These are phyloP conservation scores for Drosophila orosa DNA, from an alignment of 1,140 invertebrate species.

Conservation along the genomic window DNA sequence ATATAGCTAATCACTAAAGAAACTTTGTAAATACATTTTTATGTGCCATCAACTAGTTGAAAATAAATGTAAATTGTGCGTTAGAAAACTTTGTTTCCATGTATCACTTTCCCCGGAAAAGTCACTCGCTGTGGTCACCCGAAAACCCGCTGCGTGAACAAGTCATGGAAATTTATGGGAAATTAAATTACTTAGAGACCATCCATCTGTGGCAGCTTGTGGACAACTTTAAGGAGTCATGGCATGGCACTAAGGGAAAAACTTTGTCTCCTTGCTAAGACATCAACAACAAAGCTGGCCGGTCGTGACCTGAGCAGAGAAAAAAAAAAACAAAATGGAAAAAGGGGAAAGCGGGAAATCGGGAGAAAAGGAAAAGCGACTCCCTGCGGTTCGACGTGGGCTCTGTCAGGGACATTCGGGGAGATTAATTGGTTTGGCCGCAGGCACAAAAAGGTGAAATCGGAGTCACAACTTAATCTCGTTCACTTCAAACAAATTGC, in stretches of 20 bases:
- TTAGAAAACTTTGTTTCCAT: slow-evolving; percentile 40
- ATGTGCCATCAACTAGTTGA: slow-evolving; percentile 51
- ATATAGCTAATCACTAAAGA: slow-evolving; percentile 28
- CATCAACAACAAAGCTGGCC: slow-evolving; percentile 21
- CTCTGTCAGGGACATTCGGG: slow-evolving; percentile 26
- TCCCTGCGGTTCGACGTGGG: slow-evolving; percentile 19
- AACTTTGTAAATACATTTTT: slow-evolving; percentile 57
- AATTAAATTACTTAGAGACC: slow-evolving; percentile 48
- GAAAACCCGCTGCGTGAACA: slow-evolving; percentile 10
- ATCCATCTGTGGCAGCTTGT: slow-evolving; percentile 11
- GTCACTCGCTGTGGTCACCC: not conserved
- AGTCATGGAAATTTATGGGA: slow-evolving; percentile 43
- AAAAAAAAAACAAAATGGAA: no score
- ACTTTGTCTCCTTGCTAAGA: slow-evolving; percentile 25
- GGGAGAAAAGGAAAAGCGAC: slow-evolving; percentile 41
- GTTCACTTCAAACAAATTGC: slow-evolving; percentile 43
- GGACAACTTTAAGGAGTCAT: slow-evolving; percentile 47
- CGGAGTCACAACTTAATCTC: slow-evolving; percentile 48
- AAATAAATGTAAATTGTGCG: slow-evolving; percentile 60
- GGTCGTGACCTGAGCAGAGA: slow-evolving; percentile 47
- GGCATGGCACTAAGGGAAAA: slow-evolving; percentile 10
- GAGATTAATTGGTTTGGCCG: slow-evolving; percentile 72
- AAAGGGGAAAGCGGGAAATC: slow-evolving; percentile 43
- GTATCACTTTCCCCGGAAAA: not conserved
- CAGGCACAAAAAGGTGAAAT: slow-evolving; percentile 47